Evolutionary conservation across 2,888 invertebrate species (phyloP).

Genomic region (Sclerodermus sp.): DNA sequence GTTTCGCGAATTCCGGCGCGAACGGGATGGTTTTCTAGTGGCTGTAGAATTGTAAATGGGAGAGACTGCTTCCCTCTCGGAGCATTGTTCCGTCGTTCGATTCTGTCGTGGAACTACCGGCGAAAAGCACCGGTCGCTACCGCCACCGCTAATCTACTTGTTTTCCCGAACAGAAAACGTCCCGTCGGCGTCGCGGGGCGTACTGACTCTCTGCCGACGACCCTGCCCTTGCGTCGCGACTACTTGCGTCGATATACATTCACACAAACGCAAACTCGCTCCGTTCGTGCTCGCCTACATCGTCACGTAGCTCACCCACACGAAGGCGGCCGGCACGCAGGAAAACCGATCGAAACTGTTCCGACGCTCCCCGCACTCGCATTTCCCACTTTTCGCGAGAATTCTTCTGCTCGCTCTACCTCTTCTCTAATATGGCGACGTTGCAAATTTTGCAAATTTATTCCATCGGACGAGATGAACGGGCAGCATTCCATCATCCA

Average conservation of each 20-base stretch:
- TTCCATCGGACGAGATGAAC: too few relatives aligned
- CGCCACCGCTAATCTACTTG: conserved; percentile 18
- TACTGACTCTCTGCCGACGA: conserved; percentile 49
- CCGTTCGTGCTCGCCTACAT: background rate
- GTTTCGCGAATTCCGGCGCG: background rate
- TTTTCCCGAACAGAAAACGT: conserved; percentile 16
- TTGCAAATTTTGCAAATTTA: too few relatives aligned
- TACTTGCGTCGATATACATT: conserved; percentile 30
- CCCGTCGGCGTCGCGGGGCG: conserved; percentile 49
- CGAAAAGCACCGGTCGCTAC: too few relatives aligned
- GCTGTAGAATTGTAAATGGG: background rate
- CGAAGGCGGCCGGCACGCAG: conserved; percentile 2
- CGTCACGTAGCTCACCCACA: background rate
- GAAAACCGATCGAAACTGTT: conserved; percentile 18
- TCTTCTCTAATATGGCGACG: too few relatives aligned
- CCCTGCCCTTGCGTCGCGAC: conserved; percentile 56
- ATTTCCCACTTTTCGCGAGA: background rate
- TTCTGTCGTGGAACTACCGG: too few relatives aligned
- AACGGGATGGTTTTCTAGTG: background rate
- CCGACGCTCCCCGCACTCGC: background rate
- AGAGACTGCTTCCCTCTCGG: background rate
- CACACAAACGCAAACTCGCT: conserved; percentile 10
- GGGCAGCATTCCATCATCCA: too few relatives aligned
- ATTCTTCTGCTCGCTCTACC: background rate
- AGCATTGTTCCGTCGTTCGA: background rate